phyloP scores from a whole-genome alignment of 2,888 invertebrate species.

The Zaprionus bogoriensis region DNA sequence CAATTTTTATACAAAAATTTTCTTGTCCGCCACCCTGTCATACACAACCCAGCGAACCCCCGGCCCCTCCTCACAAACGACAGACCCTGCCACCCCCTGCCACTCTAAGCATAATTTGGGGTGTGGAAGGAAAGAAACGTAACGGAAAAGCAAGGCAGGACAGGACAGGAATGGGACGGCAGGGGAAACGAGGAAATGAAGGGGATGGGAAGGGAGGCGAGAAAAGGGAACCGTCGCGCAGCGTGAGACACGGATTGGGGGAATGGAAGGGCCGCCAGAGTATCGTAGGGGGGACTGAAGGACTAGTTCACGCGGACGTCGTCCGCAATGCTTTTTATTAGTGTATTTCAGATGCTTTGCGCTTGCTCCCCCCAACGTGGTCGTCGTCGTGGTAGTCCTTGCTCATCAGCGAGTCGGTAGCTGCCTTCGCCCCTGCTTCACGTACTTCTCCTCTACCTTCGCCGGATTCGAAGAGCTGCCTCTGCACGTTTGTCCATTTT shows the following conservation, averaged over 20 bases:
- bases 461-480: conserved; percentile 27
- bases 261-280: conserved; percentile 20
- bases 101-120: conserved; percentile 54
- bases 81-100: conserved; percentile 9
- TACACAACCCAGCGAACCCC: conserved; percentile 1
- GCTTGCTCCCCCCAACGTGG: conserved; percentile 2
- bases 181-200: background rate
- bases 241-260: conserved; percentile 44
- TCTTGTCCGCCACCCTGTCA: conserved; percentile 48
- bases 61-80: background rate
- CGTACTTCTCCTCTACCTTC: background rate
- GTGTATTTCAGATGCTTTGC: conserved; percentile 54
- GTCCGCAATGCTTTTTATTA: conserved; percentile 65
- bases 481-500: conserved; percentile 77
- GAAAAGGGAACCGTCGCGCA: conserved; percentile 17
- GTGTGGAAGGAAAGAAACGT: conserved; percentile 36
- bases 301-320: conserved; percentile 70
- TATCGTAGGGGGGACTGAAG: conserved; percentile 45
- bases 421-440: conserved; percentile 11
- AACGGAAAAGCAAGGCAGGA: conserved; percentile 1
- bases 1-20: conserved; percentile 79
- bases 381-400: conserved; percentile 54
- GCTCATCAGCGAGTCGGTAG: conserved; percentile 68
- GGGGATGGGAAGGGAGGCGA: conserved; percentile 1
- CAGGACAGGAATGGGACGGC: background rate